phyloP scores from a whole-genome alignment of 2,888 invertebrate species.

The Diplazon laetatorius region DNA sequence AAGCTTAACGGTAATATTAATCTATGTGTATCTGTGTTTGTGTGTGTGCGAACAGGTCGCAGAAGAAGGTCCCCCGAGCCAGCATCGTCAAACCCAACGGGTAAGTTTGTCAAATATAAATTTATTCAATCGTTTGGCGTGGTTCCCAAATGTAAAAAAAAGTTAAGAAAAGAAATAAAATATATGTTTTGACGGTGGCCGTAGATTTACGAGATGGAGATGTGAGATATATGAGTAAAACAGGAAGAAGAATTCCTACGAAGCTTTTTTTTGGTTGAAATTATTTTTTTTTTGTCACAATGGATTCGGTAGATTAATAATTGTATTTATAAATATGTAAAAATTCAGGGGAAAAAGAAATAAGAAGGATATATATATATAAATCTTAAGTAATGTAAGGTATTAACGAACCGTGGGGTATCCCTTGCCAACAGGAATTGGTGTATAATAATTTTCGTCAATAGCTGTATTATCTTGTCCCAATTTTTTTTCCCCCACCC shows the following conservation, averaged over 20 bases:
- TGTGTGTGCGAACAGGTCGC: slow-evolving; percentile 73
- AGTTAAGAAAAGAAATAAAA: too few relatives aligned
- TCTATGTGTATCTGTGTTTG: background rate
- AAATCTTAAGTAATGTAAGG: slow-evolving; percentile 40
- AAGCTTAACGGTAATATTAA: slow-evolving; percentile 11
- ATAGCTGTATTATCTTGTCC: slow-evolving; percentile 7
- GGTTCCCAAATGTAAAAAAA: slow-evolving; percentile 16
- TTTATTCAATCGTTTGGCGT: background rate
- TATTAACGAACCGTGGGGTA: slow-evolving; percentile 47
- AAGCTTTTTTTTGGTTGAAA: slow-evolving; percentile 12
- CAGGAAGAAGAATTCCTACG: slow-evolving; percentile 19
- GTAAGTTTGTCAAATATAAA: slow-evolving; percentile 65
- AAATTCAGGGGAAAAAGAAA: too few relatives aligned
- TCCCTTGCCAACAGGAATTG: slow-evolving; percentile 43
- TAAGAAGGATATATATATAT: too few relatives aligned
- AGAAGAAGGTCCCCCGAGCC: slow-evolving; percentile 75
- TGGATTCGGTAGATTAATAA: slow-evolving; percentile 29
- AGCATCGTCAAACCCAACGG: slow-evolving; percentile 68
- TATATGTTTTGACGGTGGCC: slow-evolving; percentile 9
- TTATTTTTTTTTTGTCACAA: slow-evolving; percentile 46
- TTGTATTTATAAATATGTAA: slow-evolving; percentile 29
- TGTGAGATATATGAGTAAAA: background rate
- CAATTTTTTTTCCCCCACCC: slow-evolving; percentile 7
- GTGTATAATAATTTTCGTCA: slow-evolving; percentile 50
- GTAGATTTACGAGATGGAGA: slow-evolving; percentile 9